Evolutionary conservation across 2,888 invertebrate genomes (phyloP), one percentile per base, ranked within the genome.

Genomic region (Tipula lateralis): DNA sequence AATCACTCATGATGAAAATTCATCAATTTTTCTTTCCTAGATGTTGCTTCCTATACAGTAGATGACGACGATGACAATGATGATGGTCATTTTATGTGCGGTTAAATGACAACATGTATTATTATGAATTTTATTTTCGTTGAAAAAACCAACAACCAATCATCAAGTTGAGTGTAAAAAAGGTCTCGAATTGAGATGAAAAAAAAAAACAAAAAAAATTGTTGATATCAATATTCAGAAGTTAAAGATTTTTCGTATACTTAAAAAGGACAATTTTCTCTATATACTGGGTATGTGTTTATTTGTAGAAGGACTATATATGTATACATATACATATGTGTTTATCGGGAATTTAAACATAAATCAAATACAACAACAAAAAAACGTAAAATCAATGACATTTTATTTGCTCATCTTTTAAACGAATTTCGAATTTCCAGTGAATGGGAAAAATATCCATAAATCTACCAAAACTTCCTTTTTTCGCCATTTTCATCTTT

Each of bases 191-290:
- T 66, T 66, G 66, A 19, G 66, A 24, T 7, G 66, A n/a, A 36
- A 9, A 36, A 9, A 36, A 36, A 36, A 36, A 36, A 34, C 2
- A 32, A 7, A n/a, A n/a, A 44, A 44, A 44, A 24, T 66, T 24
- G 9, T 66, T 66, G 66, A 66, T 66, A 66, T 66, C 66, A 66
- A 66, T 66, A 66, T 66, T 66, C 66, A 66, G 24, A 66, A 66
- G 66, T 66, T 66, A 66, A 66, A 24, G 9, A 66, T 2, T 66
- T 66, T 24, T 24, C 66, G 9, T 9, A 66, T 24, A 66, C 66
- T 24, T 13, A 24, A 66, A 66, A 66, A 66, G 66, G 24, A 24
- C 66, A 66, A 9, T 66, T 16, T 50, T 50, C 44, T 16, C 19
- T 66, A 24, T 12, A 19, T 66, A n/a, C n/a, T n/a, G n/a, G n/a